These are phyloP conservation scores for Cephus runcator DNA, from an alignment of 2,888 invertebrate genomes.

Conservation along the genomic window DNA sequence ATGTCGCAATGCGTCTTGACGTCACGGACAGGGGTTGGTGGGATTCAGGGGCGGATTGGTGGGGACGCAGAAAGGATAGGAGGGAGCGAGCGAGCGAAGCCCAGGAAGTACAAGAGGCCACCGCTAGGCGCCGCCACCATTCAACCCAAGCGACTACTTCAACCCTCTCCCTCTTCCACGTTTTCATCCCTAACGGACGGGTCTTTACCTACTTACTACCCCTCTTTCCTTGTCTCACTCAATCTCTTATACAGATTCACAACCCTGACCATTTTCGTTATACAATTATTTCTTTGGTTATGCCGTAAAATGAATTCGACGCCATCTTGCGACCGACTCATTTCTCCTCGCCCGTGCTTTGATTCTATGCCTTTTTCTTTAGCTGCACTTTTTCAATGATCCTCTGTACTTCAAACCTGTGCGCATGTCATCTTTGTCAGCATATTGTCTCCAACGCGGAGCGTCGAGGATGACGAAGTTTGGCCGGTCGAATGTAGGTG, in stretches of 20 bases:
- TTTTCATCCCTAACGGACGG: slow-evolving; percentile 20
- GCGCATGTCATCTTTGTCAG: background rate
- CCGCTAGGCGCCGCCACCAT: slow-evolving; percentile 39
- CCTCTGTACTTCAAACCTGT: background rate
- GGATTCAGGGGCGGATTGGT: slow-evolving; percentile 40
- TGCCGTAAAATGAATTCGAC: background rate
- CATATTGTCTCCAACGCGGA: background rate
- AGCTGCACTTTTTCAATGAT: background rate
- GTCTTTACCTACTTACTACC: slow-evolving; percentile 2
- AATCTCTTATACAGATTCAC: background rate
- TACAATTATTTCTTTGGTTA: background rate
- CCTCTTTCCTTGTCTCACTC: background rate
- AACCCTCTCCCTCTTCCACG: slow-evolving; percentile 18
- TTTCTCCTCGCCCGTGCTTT: background rate
- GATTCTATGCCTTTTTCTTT: background rate
- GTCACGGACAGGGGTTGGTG: slow-evolving; percentile 56
- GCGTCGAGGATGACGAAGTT: background rate
- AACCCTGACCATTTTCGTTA: background rate
- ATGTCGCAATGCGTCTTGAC: slow-evolving; percentile 64
- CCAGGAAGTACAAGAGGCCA: slow-evolving; percentile 35
- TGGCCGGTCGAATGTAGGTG: background rate
- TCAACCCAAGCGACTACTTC: slow-evolving; percentile 23
- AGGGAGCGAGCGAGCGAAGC: slow-evolving; percentile 27
- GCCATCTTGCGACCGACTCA: background rate
- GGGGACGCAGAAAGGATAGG: slow-evolving; percentile 25